Percentiles rank a stretch among this genome's conserved stretches.
phyloP scores from a whole-genome alignment of 1,140 invertebrate genomes.

The Chironomus striatipennis region DNA sequence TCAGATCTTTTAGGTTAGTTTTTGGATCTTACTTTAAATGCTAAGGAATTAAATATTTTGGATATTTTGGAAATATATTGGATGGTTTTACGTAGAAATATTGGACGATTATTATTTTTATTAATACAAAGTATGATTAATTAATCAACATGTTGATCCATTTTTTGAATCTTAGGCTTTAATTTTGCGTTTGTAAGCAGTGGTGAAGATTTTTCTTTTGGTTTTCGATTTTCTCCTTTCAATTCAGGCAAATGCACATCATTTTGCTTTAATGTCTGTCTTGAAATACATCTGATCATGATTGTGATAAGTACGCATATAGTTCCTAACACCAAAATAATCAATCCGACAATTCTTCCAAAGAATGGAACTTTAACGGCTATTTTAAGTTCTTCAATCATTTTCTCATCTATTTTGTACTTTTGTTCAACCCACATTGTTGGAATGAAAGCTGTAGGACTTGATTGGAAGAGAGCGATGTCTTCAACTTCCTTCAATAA shows the following conservation, averaged over 20 bases:
- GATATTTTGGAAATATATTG: too few species aligned
- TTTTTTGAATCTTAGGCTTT: not conserved
- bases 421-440: constrained; percentile 61
- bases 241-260: not conserved
- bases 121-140: not conserved
- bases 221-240: not conserved
- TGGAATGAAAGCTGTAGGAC: constrained; percentile 41
- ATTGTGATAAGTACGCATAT: constrained; percentile 17
- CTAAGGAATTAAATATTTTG: too few species aligned
- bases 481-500: constrained; percentile 44
- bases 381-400: constrained; percentile 43
- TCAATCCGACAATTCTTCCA: constrained; percentile 36
- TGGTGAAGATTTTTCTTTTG: not conserved
- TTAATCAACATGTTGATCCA: not conserved
- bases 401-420: constrained; percentile 44
- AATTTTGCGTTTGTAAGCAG: not conserved
- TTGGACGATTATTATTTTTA: too few species aligned
- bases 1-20: too few species aligned
- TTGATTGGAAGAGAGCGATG: constrained; percentile 33
- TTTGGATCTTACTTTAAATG: too few species aligned
- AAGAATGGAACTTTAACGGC: constrained; percentile 36
- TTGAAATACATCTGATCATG: not conserved
- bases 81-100: too few species aligned
- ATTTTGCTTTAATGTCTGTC: not conserved
- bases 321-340: constrained; percentile 33